Base-by-base conservation (phyloP, 2,888 invertebrate genomes). In the Tyria jacobaeae region DNA sequence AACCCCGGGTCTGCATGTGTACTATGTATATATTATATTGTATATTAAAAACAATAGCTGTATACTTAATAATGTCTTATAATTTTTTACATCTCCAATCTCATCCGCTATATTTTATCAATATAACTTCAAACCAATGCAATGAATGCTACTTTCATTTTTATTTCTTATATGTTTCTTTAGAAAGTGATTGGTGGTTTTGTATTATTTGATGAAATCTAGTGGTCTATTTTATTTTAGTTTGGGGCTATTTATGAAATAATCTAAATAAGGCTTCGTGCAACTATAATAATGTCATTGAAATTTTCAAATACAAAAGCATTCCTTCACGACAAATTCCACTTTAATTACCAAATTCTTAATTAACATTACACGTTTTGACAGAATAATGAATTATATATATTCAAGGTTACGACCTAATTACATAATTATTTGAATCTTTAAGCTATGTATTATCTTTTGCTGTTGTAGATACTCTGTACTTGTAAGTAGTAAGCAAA, bases 271-370 rank as follows among this genome's bases (percentile, higher is more conserved):
- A 44, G 15, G 31, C 27, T 54, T 54, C 47, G 52, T 51, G 56
- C 15, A n/a, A 25, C 48, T 57, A 53, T 39, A 51, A 63, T 39
- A 21, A 56, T 52, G 48, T 50, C 35, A 73, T 73, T 66, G 47
- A 67, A 21, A 75, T 76, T 70, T 66, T 56, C 12, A 51, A 57
- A 58, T 64, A 63, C 56, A 41, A 41, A 35, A 53, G 57, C 60
- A 69, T 71, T 67, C 67, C 41, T 53, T 44, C 65, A 67, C 62
- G 64, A 64, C 24, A 64, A 66, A 76, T 70, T 24, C 50, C 56
- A 12, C 64, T 24, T 51, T 56, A 56, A 64, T 70, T 73, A 73
- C 47, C 15, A 62, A 73, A 76, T 68, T 12, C 44, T 64, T 57
- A 17, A n/a, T 21, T 37, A 57, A 66, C 52, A 31, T 56, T 55